These are phyloP conservation scores for Brachionus plicatilis DNA, from an alignment of 1,140 invertebrate species.

Conservation along the genomic window DNA sequence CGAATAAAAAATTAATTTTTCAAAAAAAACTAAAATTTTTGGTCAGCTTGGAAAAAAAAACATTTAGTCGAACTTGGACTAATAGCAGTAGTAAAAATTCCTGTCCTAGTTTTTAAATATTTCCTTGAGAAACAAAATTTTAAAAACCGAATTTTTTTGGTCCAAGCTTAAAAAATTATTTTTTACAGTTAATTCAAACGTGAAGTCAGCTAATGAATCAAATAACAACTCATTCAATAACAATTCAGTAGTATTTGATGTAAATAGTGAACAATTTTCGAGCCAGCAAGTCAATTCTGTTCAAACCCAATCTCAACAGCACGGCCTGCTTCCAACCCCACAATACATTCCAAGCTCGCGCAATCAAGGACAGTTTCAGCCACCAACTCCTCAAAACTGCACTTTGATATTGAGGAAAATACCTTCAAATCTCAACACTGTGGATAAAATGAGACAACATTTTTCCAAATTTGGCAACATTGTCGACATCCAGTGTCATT, in stretches of 20 bases:
- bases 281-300: background rate
- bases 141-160: no score
- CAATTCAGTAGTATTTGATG: constrained; percentile 7
- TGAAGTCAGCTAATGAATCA: background rate
- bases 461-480: constrained; percentile 38
- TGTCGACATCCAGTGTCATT: constrained; percentile 21
- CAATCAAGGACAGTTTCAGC: background rate
- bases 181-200: background rate
- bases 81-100: no score
- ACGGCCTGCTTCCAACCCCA: background rate
- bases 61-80: no score
- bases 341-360: background rate
- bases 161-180: background rate
- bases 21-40: no score
- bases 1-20: no score
- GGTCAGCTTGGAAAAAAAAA: no score
- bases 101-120: no score
- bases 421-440: background rate
- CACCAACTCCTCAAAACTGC: background rate
- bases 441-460: constrained; percentile 16
- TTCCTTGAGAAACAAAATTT: no score
- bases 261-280: background rate
- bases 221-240: constrained; percentile 14
- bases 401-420: constrained; percentile 30
- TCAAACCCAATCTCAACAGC: background rate